These are phyloP conservation scores for Spisula solida DNA, from an alignment of 2,888 invertebrate species.

Conservation along the genomic window DNA sequence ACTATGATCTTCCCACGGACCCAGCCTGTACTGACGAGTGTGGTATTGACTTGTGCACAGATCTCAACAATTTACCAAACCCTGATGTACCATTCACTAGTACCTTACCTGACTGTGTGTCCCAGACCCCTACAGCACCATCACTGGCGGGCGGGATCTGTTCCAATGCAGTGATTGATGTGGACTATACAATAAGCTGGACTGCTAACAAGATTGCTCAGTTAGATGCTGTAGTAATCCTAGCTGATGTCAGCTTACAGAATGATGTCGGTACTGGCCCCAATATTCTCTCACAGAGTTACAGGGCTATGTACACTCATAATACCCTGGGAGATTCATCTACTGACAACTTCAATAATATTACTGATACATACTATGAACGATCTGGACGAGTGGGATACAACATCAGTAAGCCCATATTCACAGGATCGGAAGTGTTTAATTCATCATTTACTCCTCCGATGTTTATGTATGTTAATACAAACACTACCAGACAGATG, in stretches of 20 bases:
- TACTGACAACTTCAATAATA: conserved; percentile 74
- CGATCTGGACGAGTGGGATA: conserved; percentile 83
- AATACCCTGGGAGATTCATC: conserved; percentile 58
- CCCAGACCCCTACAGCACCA: conserved; percentile 78
- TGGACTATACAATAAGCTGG: conserved; percentile 84
- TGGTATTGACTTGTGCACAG: conserved; percentile 71
- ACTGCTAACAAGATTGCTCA: conserved; percentile 74
- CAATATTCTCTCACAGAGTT: conserved; percentile 78
- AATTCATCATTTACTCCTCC: conserved; percentile 66
- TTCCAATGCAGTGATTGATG: conserved; percentile 82
- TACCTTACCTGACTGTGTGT: conserved; percentile 74
- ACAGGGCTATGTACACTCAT: conserved; percentile 76
- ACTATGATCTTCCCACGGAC: conserved; percentile 67
- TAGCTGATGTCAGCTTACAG: conserved; percentile 76
- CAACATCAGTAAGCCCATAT: conserved; percentile 77
- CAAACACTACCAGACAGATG: conserved; percentile 76
- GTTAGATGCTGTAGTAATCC: conserved; percentile 79
- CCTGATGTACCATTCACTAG: conserved; percentile 36
- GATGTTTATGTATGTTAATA: conserved; percentile 75
- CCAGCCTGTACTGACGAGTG: conserved; percentile 71
- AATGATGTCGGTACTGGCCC: conserved; percentile 29
- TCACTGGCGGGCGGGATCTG: conserved; percentile 66
- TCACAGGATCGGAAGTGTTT: conserved; percentile 76
- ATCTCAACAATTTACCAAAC: conserved; percentile 57
- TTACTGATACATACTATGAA: conserved; percentile 65